These are phyloP conservation scores for Solenodon paradoxus DNA, from an alignment of 2,113 vertebrate species.

Conservation along the genomic window DNA sequence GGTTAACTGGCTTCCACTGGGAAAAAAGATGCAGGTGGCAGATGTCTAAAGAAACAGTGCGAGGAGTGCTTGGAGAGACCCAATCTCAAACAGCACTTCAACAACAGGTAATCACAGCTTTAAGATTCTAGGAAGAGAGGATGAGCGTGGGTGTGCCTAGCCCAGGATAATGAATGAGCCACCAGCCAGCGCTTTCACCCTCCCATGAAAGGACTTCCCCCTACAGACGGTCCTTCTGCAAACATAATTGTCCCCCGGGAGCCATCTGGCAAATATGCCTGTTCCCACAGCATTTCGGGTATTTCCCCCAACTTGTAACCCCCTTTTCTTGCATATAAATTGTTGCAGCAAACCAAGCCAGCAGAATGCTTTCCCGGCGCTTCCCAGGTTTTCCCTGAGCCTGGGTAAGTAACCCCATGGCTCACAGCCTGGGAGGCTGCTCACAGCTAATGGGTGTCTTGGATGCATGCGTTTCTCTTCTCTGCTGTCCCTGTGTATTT, in stretches of 20 bases:
- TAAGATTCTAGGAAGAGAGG: slow-evolving; percentile 26
- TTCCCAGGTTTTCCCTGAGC: slow-evolving; percentile 37
- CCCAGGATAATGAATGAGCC: slow-evolving; percentile 59
- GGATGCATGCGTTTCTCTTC: neutral
- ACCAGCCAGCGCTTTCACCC: slow-evolving; percentile 9
- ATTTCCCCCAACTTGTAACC: slow-evolving; percentile 36
- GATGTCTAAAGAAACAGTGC: slow-evolving; percentile 15
- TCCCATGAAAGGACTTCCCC: slow-evolving; percentile 3
- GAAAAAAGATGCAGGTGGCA: slow-evolving; percentile 60
- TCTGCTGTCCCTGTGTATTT: neutral
- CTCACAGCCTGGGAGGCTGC: neutral
- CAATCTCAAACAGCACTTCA: neutral
- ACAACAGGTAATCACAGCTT: slow-evolving; percentile 11
- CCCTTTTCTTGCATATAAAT: slow-evolving; percentile 49
- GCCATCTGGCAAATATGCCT: slow-evolving; percentile 54
- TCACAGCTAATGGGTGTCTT: slow-evolving; percentile 31
- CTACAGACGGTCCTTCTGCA: slow-evolving; percentile 19
- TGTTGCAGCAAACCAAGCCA: slow-evolving; percentile 12
- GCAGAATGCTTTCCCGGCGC: neutral
- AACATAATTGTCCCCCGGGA: slow-evolving; percentile 36
- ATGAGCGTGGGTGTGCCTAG: slow-evolving; percentile 34
- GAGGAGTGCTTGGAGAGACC: neutral
- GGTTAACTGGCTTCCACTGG: neutral
- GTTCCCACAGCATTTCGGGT: slow-evolving; percentile 16
- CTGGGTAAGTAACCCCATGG: slow-evolving; percentile 50